Evolutionary conservation across 2,888 invertebrate genomes (phyloP), one percentile per base, ranked within the genome.

Genomic region (Silvanus unidentatus): DNA sequence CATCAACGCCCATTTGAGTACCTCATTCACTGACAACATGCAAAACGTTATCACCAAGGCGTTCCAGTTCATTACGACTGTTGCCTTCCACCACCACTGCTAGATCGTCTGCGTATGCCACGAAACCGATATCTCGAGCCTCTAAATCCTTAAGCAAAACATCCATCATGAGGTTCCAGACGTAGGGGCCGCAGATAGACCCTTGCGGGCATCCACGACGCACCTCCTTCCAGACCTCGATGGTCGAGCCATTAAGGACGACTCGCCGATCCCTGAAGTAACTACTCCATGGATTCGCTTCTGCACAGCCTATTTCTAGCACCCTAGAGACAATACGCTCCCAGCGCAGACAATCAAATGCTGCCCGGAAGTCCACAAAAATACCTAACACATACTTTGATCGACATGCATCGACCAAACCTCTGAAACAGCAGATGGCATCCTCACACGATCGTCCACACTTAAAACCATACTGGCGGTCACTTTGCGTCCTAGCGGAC

Each of bases 141-240:
- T 14, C 16, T 16, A 46, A 2, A 2, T 6, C 12, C 14, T 1
- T 15, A 1, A 46, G 32, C 8, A 46, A 34, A 5, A 28, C 43
- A 1, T 46, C 45, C 44, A 46, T 29, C 2, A 29, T 14, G n/a
- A 45, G 45, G 29, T 45, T 43, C 45, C 45, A 45, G 27, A 45
- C 10, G 2, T 27, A n/a, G 1, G 46, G 39, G 1, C 46, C 46
- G 8, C 39, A 46, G 1, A 46, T 39, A 6, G 46, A 46, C n/a
- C 46, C 44, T 29, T 46, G 46, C 3, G 46, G 46, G 16, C 44
- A 46, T 11, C 46, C 44, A 12, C 45, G 38, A 9, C 34, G 42
- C 2, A 49, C 16, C 10, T 28, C 10, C 27, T 39, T 14, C 28
- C 28, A 28, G 8, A 28, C 28, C n/a, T n/a, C n/a, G n/a, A n/a